Evolutionary conservation across 2,113 vertebrate genomes (phyloP), one percentile per base, ranked within the genome.

Genomic region (Pagrus major): DNA sequence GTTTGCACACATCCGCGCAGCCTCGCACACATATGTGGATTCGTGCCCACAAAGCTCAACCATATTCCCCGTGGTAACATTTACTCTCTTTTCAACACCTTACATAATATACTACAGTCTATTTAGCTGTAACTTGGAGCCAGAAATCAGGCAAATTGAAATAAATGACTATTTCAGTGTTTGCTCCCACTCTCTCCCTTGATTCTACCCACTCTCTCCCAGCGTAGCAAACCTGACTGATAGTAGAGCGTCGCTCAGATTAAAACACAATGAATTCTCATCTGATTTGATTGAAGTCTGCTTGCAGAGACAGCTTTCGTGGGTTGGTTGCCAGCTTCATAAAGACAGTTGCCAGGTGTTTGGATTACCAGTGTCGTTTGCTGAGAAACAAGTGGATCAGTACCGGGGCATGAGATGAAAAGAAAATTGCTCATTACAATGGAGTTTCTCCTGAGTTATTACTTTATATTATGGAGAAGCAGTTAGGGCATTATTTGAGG

Each of bases 131-230:
- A 79, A 86, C 52, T 77, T 80, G 66, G 76, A 90, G 84, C 80
- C 72, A 87, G 74, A 77, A 66, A 84, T 54, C 35, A 88, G 85
- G 77, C 78, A 86, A 87, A 90, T 91, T 80, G 75, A 91, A 92
- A 86, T 79, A 90, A 92, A 93, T 80, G 35, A 85, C 76, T 75
- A 65, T 58, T 80, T 71, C 33, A 81, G 59, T 73, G 44, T 84
- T 52, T 84, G 83, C 63, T 71, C 54, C 58, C 60, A 71, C 74
- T 73, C 41, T 67, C 21, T 16, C 25, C 14, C 27, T 54, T 67
- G 15, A 49, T 70, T 68, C 11, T 12, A 55, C 15, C 49, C 37
- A 21, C 46, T 56, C n/a, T 56, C 72, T 70, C 37, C 59, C 69
- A 58, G 29, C 49, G 70, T 35, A 41, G 56, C 59, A 76, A 66